phyloP scores from a whole-genome alignment of 2,888 invertebrate species.

The Drosophila buzzatii region DNA sequence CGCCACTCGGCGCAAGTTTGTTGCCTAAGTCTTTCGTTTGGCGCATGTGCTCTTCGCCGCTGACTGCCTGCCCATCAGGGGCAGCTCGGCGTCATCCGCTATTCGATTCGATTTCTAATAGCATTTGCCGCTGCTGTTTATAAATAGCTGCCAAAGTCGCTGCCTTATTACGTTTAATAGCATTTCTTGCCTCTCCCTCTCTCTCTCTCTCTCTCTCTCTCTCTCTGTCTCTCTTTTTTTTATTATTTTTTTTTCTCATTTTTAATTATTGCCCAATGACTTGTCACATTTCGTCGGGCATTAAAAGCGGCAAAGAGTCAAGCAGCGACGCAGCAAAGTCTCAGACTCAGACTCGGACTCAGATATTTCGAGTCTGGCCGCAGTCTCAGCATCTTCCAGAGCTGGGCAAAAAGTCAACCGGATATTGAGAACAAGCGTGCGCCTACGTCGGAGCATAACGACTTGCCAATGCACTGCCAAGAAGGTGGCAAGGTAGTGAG shows the following conservation, averaged over 20 bases:
- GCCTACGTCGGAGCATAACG: not conserved
- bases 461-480: constrained; percentile 30
- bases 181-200: constrained; percentile 47
- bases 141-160: constrained; percentile 60
- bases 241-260: constrained; percentile 50
- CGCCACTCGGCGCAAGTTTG: constrained; percentile 69
- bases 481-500: too few relatives aligned
- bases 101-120: constrained; percentile 56
- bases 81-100: constrained; percentile 35
- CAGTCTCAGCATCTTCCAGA: constrained; percentile 33
- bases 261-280: constrained; percentile 82
- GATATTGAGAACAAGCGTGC: constrained; percentile 52
- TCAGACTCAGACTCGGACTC: not conserved
- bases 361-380: not conserved
- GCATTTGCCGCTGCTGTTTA: constrained; percentile 45
- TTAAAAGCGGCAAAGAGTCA: constrained; percentile 39
- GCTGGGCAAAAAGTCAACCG: constrained; percentile 56
- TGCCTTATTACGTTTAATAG: constrained; percentile 80
- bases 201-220: constrained; percentile 35
- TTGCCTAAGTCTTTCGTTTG: constrained; percentile 74
- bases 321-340: not conserved
- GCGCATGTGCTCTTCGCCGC: not conserved
- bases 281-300: constrained; percentile 74
- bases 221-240: constrained; percentile 24
- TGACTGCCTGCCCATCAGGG: constrained; percentile 10